Percentiles rank a stretch among this genome's conserved stretches.
phyloP scores from a whole-genome alignment of 2,888 invertebrate genomes.

The Chelonus formosanus region DNA sequence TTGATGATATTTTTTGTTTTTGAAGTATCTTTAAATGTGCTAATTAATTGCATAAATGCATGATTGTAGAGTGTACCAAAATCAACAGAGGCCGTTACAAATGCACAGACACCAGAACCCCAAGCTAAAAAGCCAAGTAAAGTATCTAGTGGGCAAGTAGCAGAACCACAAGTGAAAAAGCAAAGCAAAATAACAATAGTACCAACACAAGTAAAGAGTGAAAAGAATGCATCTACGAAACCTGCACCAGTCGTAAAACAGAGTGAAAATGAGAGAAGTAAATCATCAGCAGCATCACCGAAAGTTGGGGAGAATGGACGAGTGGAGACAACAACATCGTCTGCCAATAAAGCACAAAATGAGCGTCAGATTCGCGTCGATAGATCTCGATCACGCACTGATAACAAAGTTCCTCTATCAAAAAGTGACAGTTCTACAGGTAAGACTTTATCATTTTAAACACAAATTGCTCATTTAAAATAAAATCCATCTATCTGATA shows the following conservation, averaged over 20 bases:
- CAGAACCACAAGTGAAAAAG: slow-evolving; percentile 50
- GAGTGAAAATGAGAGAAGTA: slow-evolving; percentile 24
- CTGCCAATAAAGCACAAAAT: slow-evolving; percentile 53
- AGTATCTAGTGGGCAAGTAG: slow-evolving; percentile 17
- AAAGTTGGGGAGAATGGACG: slow-evolving; percentile 60
- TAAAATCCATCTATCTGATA: too few species aligned
- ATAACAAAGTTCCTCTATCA: slow-evolving; percentile 53
- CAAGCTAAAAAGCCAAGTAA: slow-evolving; percentile 26
- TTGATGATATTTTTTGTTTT: background rate
- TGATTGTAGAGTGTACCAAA: slow-evolving; percentile 59
- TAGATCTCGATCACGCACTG: slow-evolving; percentile 59
- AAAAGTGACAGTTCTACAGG: slow-evolving; percentile 63
- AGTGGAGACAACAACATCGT: slow-evolving; percentile 45
- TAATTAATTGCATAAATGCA: background rate
- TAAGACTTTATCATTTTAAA: slow-evolving; percentile 36
- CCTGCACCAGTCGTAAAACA: slow-evolving; percentile 9
- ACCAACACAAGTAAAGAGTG: slow-evolving; percentile 60
- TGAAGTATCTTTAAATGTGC: too few species aligned
- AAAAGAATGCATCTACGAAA: slow-evolving; percentile 47
- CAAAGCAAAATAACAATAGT: slow-evolving; percentile 66
- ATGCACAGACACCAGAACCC: slow-evolving; percentile 40
- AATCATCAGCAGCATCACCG: slow-evolving; percentile 35
- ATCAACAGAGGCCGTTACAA: slow-evolving; percentile 41
- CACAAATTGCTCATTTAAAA: too few species aligned
- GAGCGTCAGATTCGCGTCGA: slow-evolving; percentile 62